A percentile compares a stretch with the other conserved stretches of the same genome.
These are phyloP conservation scores for Psilopsiagon aurifrons DNA, from an alignment of 2,113 vertebrate species.

Conservation along the genomic window DNA sequence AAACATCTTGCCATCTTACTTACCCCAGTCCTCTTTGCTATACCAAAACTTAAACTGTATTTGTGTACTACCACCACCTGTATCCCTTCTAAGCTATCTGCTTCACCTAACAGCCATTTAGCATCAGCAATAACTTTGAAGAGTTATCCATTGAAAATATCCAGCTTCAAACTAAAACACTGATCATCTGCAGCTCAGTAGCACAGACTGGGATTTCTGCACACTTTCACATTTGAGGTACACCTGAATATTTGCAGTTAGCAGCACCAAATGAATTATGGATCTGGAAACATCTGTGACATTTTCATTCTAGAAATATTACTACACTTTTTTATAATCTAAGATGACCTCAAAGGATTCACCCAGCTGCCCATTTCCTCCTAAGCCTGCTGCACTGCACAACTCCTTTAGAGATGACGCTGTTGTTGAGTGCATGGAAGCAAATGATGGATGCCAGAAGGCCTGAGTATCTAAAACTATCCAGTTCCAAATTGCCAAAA, in stretches of 20 bases:
- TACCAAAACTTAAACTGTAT: background rate
- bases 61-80: background rate
- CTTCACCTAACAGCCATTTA: background rate
- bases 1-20: background rate
- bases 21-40: background rate
- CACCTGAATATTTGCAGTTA: background rate
- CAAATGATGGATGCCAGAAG: background rate
- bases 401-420: background rate
- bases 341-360: background rate
- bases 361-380: background rate
- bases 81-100: background rate
- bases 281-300: background rate
- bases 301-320: background rate
- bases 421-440: background rate
- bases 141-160: background rate
- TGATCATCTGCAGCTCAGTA: background rate
- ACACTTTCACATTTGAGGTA: background rate
- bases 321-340: background rate
- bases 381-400: background rate
- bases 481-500: background rate
- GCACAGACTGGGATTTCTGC: background rate
- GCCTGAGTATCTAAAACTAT: background rate
- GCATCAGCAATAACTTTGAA: background rate
- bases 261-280: background rate
- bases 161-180: background rate